A percentile compares a stretch with the other conserved stretches of the same genome.
phyloP scores from a whole-genome alignment of 2,797 vertebrate genomes.

The Sternarchorhynchus goeldii region DNA sequence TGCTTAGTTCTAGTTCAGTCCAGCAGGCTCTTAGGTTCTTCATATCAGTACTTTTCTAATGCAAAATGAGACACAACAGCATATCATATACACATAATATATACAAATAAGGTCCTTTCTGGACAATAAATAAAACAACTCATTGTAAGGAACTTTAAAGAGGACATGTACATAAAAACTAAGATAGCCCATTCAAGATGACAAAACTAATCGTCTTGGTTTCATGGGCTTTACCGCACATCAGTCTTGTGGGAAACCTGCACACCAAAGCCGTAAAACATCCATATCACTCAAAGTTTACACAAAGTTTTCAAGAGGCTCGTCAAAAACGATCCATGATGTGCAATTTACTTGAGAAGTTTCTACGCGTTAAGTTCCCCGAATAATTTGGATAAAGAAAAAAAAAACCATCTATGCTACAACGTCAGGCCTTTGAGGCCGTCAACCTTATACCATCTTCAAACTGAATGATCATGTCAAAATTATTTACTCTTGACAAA shows the following conservation, averaged over 20 bases:
- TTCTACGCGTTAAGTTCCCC: too few species aligned
- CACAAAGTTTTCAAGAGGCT: too few species aligned
- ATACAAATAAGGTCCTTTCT: too few species aligned
- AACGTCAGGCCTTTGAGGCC: not conserved
- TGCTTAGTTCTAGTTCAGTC: too few species aligned
- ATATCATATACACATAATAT: too few species aligned
- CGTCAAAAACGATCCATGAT: too few species aligned
- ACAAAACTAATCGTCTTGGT: not conserved
- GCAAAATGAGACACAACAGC: too few species aligned
- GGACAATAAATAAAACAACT: too few species aligned
- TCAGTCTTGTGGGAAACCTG: not conserved
- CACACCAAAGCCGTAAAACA: not conserved
- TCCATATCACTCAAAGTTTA: not conserved
- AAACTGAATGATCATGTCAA: not conserved
- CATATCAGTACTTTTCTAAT: too few species aligned
- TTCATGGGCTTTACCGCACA: not conserved
- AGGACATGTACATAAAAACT: not conserved
- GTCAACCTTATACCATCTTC: not conserved
- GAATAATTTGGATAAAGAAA: not conserved
- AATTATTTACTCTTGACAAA: not conserved
- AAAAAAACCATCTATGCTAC: not conserved
- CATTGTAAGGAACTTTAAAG: not conserved
- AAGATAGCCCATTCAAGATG: too few species aligned
- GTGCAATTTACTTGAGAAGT: too few species aligned
- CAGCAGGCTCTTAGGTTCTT: too few species aligned